Base-by-base conservation (phyloP, 2,888 invertebrate species). In the Euclidia mi region DNA sequence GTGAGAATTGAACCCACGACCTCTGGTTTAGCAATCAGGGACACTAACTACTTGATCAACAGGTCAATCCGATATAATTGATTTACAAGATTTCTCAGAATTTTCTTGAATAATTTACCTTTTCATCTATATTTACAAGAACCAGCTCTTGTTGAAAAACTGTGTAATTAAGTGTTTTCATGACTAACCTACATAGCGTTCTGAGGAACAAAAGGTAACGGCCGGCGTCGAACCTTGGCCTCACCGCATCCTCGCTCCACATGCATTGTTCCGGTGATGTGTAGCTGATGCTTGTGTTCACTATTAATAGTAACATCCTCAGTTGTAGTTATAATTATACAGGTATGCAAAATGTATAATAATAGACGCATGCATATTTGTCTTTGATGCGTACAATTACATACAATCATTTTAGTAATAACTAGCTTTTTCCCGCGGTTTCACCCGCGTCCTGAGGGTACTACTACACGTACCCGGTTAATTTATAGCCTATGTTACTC, bases 171-270 rank as follows among this genome's bases (percentile, higher is more conserved):
- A 56, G 43, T 50, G 49, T 77, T 60, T 76, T 68, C 64, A 63
- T 69, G 67, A 60, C 69, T 76, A 76, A 69, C 71, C 72, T 73
- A 64, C 72, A 76, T 78, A 72, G 57, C 37, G 45, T n/a, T 43
- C 53, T 48, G 61, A 66, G 64, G 84, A 91, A 90, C 92, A 92
- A 92, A 92, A 90, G 90, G 83, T 80, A 79, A 72, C 74, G 74
- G 73, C 79, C 78, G 78, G 71, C 71, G 41, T 78, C 79, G 85
- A 89, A 90, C 94, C 94, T 93, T 94, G 94, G 91, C 91, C 88
- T 85, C 91, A 90, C 86, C 79, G 77, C 90, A 93, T 94, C 94
- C 94, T 93, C 88, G 94, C 92, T 88, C 94, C 81, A 91, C 85
- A 91, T 92, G 83, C 79, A 65, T 69, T 83, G 81, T 85, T 85